Evolutionary conservation across 2,888 invertebrate genomes (phyloP), one percentile per base, ranked within the genome.

Genomic region (Dioctria linearis): DNA sequence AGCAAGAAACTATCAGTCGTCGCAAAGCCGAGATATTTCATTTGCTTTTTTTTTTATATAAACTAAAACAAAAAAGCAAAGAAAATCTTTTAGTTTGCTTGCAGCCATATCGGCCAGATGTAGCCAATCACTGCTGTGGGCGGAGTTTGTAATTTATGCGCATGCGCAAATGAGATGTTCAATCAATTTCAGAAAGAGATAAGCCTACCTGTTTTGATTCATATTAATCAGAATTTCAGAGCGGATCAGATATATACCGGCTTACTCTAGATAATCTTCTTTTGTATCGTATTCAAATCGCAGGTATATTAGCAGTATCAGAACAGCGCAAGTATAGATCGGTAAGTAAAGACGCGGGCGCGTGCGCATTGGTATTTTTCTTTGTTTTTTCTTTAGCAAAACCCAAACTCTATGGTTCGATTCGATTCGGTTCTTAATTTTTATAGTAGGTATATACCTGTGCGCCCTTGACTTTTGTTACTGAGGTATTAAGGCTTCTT

Each of bases 101-200:
- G 69, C 66, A 73, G 63, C 75, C 51, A 71, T n/a, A n/a, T 71
- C 73, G 71, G 71, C 61, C 63, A 39, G 43, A 75, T 63, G 65
- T 76, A 80, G 79, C 82, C 82, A 82, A 82, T 82, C 82, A 69
- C 79, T 73, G 46, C 76, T 63, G 82, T 82, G 73, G 82, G 81
- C 80, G 82, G 80, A 66, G 81, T 81, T 76, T 82, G 75, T 81
- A 81, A 82, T 82, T 81, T 82, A 82, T 82, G 83, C 81, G 67
- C 82, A 54, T 78, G 65, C 65, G 79, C 71, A 82, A 81, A 80
- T 71, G 79, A 81, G 80, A 78, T 81, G 81, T 76, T 81, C 75
- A 76, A 80, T 78, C 82, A 80, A 67, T 79, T 25, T 80, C 75
- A 79, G 82, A 83, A 73, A 83, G 81, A 83, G 83, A 83, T 81